Evolutionary conservation across 2,113 vertebrate species (phyloP), one percentile per base, ranked within the genome.

Genomic region (Sinocyclocheilus rhinocerous): DNA sequence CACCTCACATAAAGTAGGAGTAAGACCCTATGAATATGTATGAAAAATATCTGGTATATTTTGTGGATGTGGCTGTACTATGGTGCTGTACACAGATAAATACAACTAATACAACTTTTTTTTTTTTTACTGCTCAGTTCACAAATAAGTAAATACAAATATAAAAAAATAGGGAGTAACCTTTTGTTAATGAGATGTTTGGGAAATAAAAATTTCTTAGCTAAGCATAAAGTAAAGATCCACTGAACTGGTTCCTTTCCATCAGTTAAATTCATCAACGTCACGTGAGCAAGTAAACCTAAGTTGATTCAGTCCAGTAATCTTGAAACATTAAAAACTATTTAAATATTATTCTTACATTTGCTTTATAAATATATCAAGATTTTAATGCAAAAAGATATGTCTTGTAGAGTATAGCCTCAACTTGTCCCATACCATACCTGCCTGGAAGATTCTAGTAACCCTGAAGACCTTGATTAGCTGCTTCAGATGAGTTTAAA

Each of bases 11-110:
- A 69, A 69, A 22, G 29, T 42, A 59, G 15, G 26, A 69, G 18
- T 18, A 69, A 20, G 29, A 59, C 72, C 57, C 18, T 48, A 72
- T 87, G 61, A 65, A 52, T 81, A 76, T 83, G 10, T 59, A 22
- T 59, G 20, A 22, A 59, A 59, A 22, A 22, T 61, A 10, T 61
- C 57, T 59, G 18, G 20, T 59, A 59, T 59, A 59, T 59, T 59
- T 59, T 59, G 20, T 22, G 57, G 7, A 59, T 59, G 57, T 59
- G 57, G 57, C 6, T 57, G 55, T 20, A 20, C 18, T 57, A 57
- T 57, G 59, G 59, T 11, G 20, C n/a, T 26, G n/a, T 65, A 45
- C 42, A 45, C 48, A 55, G 50, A 55, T 33, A 55, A 55, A 55
- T 55, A 18, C 13, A 52, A 52, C 13, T 55, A 55, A 55, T 55